Conservation (phyloP, 2,888 invertebrate genomes). For the Stenolophus ochropezus region DNA sequence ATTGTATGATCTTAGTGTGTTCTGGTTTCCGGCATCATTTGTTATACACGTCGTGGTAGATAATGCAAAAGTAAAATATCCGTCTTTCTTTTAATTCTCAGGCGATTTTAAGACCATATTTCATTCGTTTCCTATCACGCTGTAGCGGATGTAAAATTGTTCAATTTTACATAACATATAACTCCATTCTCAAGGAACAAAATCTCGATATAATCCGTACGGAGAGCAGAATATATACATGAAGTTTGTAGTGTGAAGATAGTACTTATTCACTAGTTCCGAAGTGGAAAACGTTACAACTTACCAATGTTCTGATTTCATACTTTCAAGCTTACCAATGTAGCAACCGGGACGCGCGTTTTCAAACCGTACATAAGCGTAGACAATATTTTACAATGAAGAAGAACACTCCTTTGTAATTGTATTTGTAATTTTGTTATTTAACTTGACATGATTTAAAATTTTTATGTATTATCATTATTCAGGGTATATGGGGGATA, state of each 20-base stretch:
- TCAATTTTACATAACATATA: neutral
- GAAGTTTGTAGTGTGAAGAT: neutral
- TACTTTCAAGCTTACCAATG: neutral
- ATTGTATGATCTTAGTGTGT: neutral
- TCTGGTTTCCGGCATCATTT: neutral
- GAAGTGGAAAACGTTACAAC: neutral
- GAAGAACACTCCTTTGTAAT: no score
- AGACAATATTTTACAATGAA: no score
- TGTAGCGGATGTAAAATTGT: neutral
- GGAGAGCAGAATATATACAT: neutral
- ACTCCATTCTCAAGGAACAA: neutral
- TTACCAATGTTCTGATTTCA: neutral
- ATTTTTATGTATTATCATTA: no score
- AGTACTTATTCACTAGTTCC: neutral
- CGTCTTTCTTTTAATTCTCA: neutral
- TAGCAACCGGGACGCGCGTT: neutral
- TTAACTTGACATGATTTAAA: no score
- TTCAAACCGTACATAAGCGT: neutral
- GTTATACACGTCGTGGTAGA: neutral
- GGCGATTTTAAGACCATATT: neutral
- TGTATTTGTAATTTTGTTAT: no score
- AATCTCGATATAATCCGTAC: neutral
- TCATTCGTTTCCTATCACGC: neutral
- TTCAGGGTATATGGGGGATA: no score
- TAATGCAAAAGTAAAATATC: neutral